Evolutionary conservation across 2,797 vertebrate genomes (phyloP), one percentile per base, ranked within the genome.

Genomic region (Paguma larvata): DNA sequence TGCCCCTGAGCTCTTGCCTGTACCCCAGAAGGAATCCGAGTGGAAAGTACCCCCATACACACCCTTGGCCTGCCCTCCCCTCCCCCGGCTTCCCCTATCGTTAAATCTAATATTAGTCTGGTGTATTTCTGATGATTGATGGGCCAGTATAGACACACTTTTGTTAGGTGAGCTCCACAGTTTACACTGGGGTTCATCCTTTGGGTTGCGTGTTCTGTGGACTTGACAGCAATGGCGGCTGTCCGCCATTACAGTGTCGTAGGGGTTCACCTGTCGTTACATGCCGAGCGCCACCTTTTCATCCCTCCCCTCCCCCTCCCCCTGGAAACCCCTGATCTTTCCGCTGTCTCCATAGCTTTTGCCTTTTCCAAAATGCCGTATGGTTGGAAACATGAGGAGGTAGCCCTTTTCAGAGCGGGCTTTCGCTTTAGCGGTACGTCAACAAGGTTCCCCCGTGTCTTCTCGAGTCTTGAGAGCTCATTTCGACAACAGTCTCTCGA

Each of bases 41-140:
- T 2, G 7, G 14, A 30, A 46, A 75, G 41, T 30, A 46, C 41
- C 25, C 72, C 72, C 72, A 73, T 73, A 27, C 23, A 44, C 41
- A 25, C 41, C 3, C 13, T 4, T 0, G 25, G 34, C 5, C 1
- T 72, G 1, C 68, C 34, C 2, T 41, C 0, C 9, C n/a, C 25
- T 23, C 16, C 23, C 51, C 27, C 27, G 38, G 16, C 34, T n/a
- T 56, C 30, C 25, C 15, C 27, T 0, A 38, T 44, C 27, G 23
- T 48, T n/a, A 80, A 48, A 41, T 13, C 70, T 84, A 25, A 2
- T 6, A 1, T 89, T 27, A 13, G 27, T 13, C 13, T 38, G 51
- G 14, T 44, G 10, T 65, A 10, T 59, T 19, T 15, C 6, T 63
- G 41, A 67, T 16, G 51, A 10, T 0, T 12, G 48, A 15, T 15